Evolutionary conservation across 2,888 invertebrate genomes (phyloP).

Genomic region (Electrophaes corylata): DNA sequence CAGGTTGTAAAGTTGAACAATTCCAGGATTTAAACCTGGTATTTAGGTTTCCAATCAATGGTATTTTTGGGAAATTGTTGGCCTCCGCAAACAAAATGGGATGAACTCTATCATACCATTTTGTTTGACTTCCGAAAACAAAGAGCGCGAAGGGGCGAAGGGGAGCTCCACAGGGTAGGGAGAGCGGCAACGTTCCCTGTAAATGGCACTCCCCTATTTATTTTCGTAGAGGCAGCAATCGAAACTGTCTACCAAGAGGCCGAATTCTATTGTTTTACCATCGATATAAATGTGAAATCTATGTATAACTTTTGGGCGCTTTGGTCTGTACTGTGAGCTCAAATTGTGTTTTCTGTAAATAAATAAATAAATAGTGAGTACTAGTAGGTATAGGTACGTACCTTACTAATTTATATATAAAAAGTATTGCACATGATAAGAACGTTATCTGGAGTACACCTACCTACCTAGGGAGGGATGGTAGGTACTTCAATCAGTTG

Average conservation of each 20-base stretch:
- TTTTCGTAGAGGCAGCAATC: constrained; percentile 33
- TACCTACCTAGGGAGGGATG: background rate
- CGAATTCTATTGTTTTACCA: background rate
- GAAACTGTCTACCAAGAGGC: constrained; percentile 22
- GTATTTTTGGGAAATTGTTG: background rate
- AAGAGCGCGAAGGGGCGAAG: constrained; percentile 43
- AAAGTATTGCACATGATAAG: constrained; percentile 56
- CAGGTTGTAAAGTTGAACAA: background rate
- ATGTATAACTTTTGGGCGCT: too few species aligned
- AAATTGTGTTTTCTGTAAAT: background rate
- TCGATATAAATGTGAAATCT: background rate
- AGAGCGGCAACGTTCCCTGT: constrained; percentile 30
- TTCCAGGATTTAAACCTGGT: background rate
- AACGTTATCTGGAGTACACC: constrained; percentile 59
- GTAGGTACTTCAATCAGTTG: too few species aligned
- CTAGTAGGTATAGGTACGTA: constrained; percentile 14
- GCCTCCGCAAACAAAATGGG: constrained; percentile 1
- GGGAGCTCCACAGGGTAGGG: constrained; percentile 39
- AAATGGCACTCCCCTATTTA: constrained; percentile 43
- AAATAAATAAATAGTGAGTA: background rate
- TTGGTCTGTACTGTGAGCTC: too few species aligned
- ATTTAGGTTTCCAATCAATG: background rate
- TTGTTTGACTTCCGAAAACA: constrained; percentile 46
- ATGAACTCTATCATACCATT: constrained; percentile 37
- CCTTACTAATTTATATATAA: constrained; percentile 31